phyloP scores from a whole-genome alignment of 35 echinoderm and acorn worm genomes.

The Holothuria glaberrima region DNA sequence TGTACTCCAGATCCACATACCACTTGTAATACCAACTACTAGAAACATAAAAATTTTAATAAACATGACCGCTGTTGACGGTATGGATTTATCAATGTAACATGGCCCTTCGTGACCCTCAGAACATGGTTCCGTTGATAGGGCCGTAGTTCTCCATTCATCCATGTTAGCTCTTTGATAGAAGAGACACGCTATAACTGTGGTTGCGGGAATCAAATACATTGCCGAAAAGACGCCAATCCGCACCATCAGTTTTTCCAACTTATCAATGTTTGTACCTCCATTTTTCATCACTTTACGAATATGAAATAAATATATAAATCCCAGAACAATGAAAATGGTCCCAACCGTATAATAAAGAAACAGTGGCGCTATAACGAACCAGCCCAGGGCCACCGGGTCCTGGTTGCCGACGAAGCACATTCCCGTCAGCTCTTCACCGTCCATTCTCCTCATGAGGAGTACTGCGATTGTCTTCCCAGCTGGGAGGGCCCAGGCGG shows the following conservation, averaged over 20 bases:
- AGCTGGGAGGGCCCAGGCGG: conserved; percentile 91
- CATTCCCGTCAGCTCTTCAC: conserved; percentile 96
- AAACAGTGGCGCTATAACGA: conserved; percentile 87
- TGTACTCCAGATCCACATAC: conserved; percentile 99
- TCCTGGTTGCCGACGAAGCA: conserved; percentile 97
- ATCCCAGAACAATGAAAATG: conserved; percentile 87
- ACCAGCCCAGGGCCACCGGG: conserved; percentile 63
- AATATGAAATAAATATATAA: conserved; percentile 93
- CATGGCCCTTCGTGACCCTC: conserved; percentile 64
- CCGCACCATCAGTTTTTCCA: conserved; percentile 96
- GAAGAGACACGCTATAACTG: conserved; percentile 92
- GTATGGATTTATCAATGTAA: conserved; percentile 77
- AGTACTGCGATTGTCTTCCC: conserved; percentile 86
- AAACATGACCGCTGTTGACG: conserved; percentile 77
- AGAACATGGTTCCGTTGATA: conserved; percentile 60
- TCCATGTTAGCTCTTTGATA: conserved; percentile 87
- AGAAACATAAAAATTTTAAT: conserved; percentile 96
- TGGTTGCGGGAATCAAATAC: conserved; percentile 91
- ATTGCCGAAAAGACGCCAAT: conserved; percentile 98
- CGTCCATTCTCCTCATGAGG: conserved; percentile 83
- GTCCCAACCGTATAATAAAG: conserved; percentile 90
- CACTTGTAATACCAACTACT: conserved; percentile 95
- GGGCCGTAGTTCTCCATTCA: conserved; percentile 68
- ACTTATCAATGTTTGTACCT: conserved; percentile 96
- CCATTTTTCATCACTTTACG: conserved; percentile 97